Base-by-base conservation (phyloP, 2,797 vertebrate genomes). In the Nyctalus aviator region DNA sequence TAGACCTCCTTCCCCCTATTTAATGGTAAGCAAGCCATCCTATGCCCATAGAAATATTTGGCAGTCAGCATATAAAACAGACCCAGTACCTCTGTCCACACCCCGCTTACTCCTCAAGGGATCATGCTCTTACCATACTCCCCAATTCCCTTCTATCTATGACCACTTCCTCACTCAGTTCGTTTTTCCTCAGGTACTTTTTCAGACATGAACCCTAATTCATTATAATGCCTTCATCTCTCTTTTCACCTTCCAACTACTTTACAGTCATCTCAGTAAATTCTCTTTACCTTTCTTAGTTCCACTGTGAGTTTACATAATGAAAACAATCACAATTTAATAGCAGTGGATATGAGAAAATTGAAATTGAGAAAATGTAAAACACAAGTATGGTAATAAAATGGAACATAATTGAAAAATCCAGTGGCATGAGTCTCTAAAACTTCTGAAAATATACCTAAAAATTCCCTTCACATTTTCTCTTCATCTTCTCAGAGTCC, bases 401-500 rank as follows among this genome's bases (percentile, higher is more conserved):
- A 88, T 18, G n/a, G 20, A 91, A 91, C 18, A 57, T 53, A 84
- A 94, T 6, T 30, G 46, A 71, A 94, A 94, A 89, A 59, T n/a
- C 6, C 25, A 71, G 35, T 32, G 14, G 77, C 53, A 5, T 20
- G 10, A 90, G 30, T 88, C 64, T 82, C 35, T 73, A 57, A 68
- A 96, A 85, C 17, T 77, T 96, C 46, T 84, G 37, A 72, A 94
- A 78, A 84, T 90, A 82, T 82, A 84, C 12, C 21, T 86, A 71
- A 84, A 84, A 91, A 32, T 15, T 6, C 12, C 18, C 11, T 96
- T 90, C 27, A 75, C 10, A 75, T 32, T 84, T 87, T 94, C 41
- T 82, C 23, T 78, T n/a, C 8, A 79, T 84, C 37, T 86, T 41
- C 44, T 92, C 57, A 4, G 84, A 75, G 57, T 68, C 76, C 32